Percentiles rank a stretch among this genome's conserved stretches.
These are phyloP conservation scores for Dermochelys coriacea DNA, from an alignment of 2,797 vertebrate species.

Conservation along the genomic window DNA sequence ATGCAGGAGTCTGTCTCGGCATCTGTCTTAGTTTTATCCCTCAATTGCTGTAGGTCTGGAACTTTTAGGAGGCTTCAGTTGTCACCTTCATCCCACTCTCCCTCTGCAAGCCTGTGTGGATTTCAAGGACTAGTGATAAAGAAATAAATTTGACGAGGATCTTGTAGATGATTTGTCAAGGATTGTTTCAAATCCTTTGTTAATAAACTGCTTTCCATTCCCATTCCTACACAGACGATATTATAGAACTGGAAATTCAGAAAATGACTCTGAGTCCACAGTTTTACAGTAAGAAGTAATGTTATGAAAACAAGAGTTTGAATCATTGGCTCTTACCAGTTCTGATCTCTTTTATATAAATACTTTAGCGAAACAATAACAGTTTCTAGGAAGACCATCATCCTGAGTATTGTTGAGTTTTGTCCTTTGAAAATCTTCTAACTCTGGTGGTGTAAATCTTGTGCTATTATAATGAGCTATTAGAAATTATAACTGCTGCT, in stretches of 20 bases:
- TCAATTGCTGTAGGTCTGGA: background rate
- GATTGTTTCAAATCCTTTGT: background rate
- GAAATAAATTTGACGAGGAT: background rate
- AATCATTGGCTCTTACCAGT: background rate
- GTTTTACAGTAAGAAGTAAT: background rate
- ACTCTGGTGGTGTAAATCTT: background rate
- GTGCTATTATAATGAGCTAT: background rate
- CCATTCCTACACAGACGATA: background rate
- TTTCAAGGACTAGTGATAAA: background rate
- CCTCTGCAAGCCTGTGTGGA: background rate
- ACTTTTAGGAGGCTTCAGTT: background rate
- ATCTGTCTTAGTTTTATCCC: background rate
- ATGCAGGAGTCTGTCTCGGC: too few species aligned
- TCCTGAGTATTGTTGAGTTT: background rate
- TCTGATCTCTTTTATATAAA: background rate
- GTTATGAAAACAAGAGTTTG: background rate
- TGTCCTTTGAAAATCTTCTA: background rate
- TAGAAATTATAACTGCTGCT: background rate
- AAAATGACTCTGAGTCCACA: background rate
- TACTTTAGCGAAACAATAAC: constrained; percentile 2
- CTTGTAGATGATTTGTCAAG: background rate
- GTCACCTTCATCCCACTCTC: background rate
- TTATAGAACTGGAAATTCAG: background rate
- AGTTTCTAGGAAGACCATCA: background rate
- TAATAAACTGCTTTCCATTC: background rate